Conservation (phyloP, 2,113 vertebrate genomes). For the Patagioenas fasciata region DNA sequence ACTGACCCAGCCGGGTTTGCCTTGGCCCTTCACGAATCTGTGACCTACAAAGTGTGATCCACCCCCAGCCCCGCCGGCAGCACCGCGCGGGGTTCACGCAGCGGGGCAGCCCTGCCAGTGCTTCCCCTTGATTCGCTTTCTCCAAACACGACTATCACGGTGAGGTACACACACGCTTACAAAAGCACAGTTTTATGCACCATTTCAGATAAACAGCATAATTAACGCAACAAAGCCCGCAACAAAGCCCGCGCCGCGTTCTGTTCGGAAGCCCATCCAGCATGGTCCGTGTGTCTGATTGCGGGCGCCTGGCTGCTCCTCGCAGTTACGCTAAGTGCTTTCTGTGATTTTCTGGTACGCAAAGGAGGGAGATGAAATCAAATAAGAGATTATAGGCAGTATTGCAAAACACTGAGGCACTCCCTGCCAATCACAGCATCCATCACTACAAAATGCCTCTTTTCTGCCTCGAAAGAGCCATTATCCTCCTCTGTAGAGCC, state of each 20-base stretch:
- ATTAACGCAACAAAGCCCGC: neutral
- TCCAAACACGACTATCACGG: neutral
- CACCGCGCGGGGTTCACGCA: neutral
- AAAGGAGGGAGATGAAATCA: conserved; percentile 36
- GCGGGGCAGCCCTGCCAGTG: neutral
- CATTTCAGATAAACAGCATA: neutral
- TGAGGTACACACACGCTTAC: neutral
- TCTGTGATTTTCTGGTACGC: conserved; percentile 17
- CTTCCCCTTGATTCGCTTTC: neutral
- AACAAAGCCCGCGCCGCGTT: neutral
- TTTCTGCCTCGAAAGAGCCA: neutral
- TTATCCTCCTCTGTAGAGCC: neutral
- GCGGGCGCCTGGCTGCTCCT: neutral
- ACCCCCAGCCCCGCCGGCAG: neutral
- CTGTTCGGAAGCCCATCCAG: neutral
- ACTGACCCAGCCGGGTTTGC: neutral
- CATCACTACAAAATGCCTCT: neutral
- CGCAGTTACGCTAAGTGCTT: conserved; percentile 18
- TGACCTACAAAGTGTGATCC: neutral
- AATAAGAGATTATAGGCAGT: neutral
- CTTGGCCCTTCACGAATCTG: neutral
- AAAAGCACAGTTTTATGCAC: neutral
- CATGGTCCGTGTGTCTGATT: neutral
- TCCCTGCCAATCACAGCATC: neutral
- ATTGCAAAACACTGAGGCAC: neutral